These are phyloP conservation scores for Siniperca knerii DNA, from an alignment of 2,113 vertebrate genomes.

Conservation along the genomic window DNA sequence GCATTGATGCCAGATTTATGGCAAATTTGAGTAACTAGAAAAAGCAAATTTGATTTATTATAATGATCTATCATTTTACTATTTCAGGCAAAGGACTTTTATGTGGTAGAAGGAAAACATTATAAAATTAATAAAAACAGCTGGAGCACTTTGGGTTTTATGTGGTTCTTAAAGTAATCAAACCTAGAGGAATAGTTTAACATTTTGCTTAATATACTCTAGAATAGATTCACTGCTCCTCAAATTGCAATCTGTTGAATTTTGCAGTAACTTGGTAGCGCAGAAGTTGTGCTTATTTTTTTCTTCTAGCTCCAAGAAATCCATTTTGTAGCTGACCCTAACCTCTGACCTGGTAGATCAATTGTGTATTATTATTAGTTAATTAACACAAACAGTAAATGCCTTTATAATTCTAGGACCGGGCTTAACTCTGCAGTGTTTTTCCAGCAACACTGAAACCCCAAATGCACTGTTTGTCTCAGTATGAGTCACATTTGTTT, in stretches of 20 bases:
- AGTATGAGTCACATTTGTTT: conserved; percentile 24
- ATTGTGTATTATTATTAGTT: neutral
- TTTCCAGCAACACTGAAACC: neutral
- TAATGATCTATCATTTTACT: neutral
- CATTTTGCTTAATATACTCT: neutral
- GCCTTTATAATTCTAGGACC: neutral
- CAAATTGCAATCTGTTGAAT: neutral
- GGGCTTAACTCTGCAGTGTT: neutral
- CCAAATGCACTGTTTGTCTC: neutral
- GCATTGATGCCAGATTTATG: neutral
- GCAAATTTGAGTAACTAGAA: neutral
- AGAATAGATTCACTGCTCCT: neutral
- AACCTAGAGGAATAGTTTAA: neutral
- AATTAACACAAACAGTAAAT: neutral
- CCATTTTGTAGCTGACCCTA: neutral
- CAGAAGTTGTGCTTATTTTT: neutral
- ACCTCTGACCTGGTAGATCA: neutral
- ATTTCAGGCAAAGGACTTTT: neutral
- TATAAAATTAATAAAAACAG: neutral
- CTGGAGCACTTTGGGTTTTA: neutral
- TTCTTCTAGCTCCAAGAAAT: neutral
- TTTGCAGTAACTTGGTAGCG: neutral
- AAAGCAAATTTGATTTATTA: neutral
- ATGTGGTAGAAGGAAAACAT: neutral
- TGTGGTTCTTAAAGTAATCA: neutral